Conservation (phyloP, 2,113 vertebrate genomes). For the Dipodomys spectabilis region DNA sequence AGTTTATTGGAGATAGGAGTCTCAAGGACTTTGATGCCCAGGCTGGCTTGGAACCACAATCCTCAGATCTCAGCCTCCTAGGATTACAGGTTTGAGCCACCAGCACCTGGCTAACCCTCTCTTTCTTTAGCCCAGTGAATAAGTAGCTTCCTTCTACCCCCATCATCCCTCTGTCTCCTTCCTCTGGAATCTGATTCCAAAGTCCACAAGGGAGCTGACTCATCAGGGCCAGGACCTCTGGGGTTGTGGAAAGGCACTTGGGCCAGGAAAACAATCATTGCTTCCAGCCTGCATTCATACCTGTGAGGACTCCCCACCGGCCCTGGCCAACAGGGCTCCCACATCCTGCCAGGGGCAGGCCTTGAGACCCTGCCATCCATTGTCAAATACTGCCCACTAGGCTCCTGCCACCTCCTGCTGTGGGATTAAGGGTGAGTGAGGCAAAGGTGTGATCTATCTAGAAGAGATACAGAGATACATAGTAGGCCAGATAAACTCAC, state of each 20-base stretch:
- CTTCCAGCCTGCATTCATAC: fast-evolving
- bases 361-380: not conserved
- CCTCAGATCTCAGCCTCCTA: too few relatives aligned
- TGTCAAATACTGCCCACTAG: not conserved
- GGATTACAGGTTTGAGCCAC: too few relatives aligned
- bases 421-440: not conserved
- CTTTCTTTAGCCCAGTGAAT: too few relatives aligned
- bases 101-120: too few relatives aligned
- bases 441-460: not conserved
- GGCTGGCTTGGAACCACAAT: too few relatives aligned
- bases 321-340: not conserved
- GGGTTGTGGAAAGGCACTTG: not conserved
- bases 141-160: not conserved
- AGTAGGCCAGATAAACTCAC: not conserved
- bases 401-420: not conserved
- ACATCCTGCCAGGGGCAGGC: not conserved
- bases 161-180: not conserved
- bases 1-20: too few relatives aligned
- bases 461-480: not conserved
- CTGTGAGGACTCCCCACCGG: not conserved
- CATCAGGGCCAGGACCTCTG: not conserved
- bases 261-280: not conserved
- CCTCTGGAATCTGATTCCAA: constrained; percentile 68
- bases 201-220: constrained; percentile 53
- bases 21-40: too few relatives aligned